Percentiles rank a stretch among this genome's conserved stretches.
phyloP scores from a whole-genome alignment of 1,140 invertebrate species.

The Cephus cinctus region DNA sequence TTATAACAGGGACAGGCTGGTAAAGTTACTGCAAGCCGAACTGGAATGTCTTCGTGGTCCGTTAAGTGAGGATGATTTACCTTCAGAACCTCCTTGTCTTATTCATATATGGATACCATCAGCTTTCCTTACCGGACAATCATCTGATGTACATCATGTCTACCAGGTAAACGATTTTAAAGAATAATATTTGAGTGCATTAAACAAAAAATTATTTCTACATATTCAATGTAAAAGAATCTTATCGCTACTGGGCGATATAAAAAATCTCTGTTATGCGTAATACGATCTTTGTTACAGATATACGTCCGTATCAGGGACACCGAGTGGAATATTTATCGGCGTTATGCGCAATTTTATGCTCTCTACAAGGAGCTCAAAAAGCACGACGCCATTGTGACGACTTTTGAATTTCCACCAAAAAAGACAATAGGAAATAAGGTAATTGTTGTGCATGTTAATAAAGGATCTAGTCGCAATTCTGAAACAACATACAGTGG shows the following conservation, averaged over 20 bases:
- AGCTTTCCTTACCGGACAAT: conserved; percentile 80
- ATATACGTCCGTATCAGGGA: conserved; percentile 81
- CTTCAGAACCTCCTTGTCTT: conserved; percentile 54
- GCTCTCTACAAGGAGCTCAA: conserved; percentile 78
- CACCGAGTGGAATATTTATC: conserved; percentile 92
- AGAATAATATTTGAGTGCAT: conserved; percentile 3
- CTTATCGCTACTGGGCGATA: no score
- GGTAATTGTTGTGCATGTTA: conserved; percentile 50
- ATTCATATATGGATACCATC: conserved; percentile 92
- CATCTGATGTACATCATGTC: conserved; percentile 78
- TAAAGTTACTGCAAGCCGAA: conserved; percentile 66
- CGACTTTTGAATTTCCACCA: conserved; percentile 87
- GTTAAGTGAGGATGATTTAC: conserved; percentile 55
- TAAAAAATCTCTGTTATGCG: no score
- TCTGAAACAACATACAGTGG: no score
- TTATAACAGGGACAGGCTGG: conserved; percentile 62
- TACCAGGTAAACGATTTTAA: conserved; percentile 70
- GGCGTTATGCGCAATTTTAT: conserved; percentile 88
- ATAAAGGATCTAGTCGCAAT: not conserved
- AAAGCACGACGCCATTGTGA: conserved; percentile 76
- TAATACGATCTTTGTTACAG: conserved; percentile 56
- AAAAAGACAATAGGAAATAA: conserved; percentile 90
- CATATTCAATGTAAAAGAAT: no score
- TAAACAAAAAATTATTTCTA: no score
- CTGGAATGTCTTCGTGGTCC: conserved; percentile 71